A percentile compares a stretch with the other conserved stretches of the same genome.
phyloP scores from a whole-genome alignment of 2,113 vertebrate genomes.

The Steatornis caripensis region DNA sequence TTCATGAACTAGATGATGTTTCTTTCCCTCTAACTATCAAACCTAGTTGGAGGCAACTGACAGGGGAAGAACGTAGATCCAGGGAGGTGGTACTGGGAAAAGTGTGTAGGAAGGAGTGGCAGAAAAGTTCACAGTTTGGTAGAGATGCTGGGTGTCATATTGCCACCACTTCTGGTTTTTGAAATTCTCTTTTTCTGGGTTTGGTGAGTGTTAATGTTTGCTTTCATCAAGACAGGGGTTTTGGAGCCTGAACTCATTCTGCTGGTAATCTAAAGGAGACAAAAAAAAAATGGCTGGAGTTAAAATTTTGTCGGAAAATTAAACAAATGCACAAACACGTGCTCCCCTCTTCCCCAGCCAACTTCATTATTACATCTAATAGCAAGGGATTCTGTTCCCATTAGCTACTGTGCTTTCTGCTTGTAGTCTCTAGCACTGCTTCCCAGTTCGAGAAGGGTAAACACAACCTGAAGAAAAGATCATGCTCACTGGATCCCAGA shows the following conservation, averaged over 20 bases:
- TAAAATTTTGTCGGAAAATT: background rate
- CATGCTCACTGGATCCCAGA: background rate
- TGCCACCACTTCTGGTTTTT: background rate
- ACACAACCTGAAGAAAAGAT: background rate
- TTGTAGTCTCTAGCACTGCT: background rate
- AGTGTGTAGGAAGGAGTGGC: background rate
- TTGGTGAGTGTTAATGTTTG: background rate
- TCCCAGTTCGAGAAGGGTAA: background rate
- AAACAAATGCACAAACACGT: background rate
- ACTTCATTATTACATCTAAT: background rate
- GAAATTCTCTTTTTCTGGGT: background rate
- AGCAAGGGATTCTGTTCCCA: background rate
- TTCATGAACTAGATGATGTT: background rate
- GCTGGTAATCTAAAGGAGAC: background rate
- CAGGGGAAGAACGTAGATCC: background rate
- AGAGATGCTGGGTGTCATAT: background rate
- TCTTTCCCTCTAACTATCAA: background rate
- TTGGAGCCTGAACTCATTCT: background rate
- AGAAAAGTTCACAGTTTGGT: background rate
- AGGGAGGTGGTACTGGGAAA: background rate
- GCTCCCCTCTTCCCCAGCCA: accelerated
- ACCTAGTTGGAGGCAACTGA: background rate
- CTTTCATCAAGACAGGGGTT: background rate
- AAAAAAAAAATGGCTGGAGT: background rate
- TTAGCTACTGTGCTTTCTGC: background rate